Evolutionary conservation across 37 sponge, comb jelly and placozoan genomes (phyloP), one percentile per base, ranked within the genome.

Genomic region (Beroe forskalii): DNA sequence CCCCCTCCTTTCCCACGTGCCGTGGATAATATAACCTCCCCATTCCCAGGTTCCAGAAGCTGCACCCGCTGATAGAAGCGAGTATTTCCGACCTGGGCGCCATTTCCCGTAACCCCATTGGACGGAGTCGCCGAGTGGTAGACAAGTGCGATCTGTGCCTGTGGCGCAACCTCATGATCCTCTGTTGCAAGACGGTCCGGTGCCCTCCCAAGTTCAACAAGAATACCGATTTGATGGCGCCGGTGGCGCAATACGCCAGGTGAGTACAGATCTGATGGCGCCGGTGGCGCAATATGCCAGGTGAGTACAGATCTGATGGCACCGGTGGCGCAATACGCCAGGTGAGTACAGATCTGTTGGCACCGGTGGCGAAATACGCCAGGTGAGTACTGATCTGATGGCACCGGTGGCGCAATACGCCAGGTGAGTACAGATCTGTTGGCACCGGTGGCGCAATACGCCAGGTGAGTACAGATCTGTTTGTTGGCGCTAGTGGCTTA

Each of bases 141-240:
- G 76, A 72, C 9, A 72, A 72, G 27, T 8, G 3, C 14, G 76
- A 72, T 38, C 38, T 72, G 76, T 72, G 76, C 22, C 40, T 38
- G 40, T 72, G 76, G 76, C 38, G 76, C 8, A 72, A 72, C 76
- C 27, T 72, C 19, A 72, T 72, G 76, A 38, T 72, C 6, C 76
- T 72, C 37, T 72, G 76, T 22, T 72, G 76, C 31, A 72, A 72
- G 40, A 72, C 76, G 8, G 76, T 72, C 28, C 76, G 76, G 40
- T 20, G 40, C 8, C 76, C 76, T 8, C 27, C 40, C 37, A 72
- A 72, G 76, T 72, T 72, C 40, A 38, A 33, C 76, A 72, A 72
- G 40, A 33, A 33, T 38, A 39, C 76, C 20, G 76, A 72, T 38
- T 1, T 72, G 66, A 64, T 64, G 30, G 20, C 4, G 25, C 31